Conservation (phyloP, 2,888 invertebrate species). For the Sipha maydis region DNA sequence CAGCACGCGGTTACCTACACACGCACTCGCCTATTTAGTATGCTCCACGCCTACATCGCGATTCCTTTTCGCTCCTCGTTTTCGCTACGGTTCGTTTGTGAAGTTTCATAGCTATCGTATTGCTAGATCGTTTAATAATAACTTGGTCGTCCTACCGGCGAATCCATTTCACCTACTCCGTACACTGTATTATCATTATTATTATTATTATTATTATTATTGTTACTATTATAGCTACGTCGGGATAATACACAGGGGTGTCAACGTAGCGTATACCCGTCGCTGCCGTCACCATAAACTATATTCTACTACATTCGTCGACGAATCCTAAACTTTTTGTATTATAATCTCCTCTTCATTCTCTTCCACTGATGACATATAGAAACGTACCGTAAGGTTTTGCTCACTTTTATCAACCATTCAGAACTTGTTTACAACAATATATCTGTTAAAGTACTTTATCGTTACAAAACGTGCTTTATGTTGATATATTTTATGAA, state of each 20-base stretch:
- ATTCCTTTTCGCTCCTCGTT: not conserved
- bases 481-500: not conserved
- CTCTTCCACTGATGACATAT: too few species aligned
- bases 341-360: not conserved
- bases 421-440: constrained; percentile 15
- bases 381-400: not conserved
- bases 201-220: not conserved
- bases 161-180: not conserved
- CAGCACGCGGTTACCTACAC: not conserved
- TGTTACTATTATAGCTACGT: not conserved
- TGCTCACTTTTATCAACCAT: not conserved
- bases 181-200: not conserved
- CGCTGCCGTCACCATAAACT: not conserved
- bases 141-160: not conserved
- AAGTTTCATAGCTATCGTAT: constrained; percentile 38
- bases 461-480: not conserved
- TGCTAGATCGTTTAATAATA: constrained; percentile 40
- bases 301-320: not conserved
- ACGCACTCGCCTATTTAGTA: constrained; percentile 42
- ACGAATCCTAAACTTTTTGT: not conserved
- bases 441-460: not conserved
- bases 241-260: not conserved
- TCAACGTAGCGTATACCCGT: constrained; percentile 1
- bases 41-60: constrained; percentile 15
- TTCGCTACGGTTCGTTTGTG: not conserved